Percentiles rank a stretch among this genome's conserved stretches.
These are phyloP conservation scores for Delichon dasypus DNA, from an alignment of 2,797 vertebrate species.

Conservation along the genomic window DNA sequence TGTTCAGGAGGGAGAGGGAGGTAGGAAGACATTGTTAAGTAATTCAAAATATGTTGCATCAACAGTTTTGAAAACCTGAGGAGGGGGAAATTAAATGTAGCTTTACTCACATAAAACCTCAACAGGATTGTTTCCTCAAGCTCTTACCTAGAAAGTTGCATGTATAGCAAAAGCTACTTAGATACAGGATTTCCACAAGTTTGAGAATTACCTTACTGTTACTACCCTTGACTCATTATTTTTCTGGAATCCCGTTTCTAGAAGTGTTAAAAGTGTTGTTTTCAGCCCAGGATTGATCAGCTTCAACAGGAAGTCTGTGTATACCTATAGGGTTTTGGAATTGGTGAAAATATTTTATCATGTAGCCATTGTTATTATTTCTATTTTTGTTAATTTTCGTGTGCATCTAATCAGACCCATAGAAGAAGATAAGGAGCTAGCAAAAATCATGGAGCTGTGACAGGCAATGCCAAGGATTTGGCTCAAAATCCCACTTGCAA, in stretches of 20 bases:
- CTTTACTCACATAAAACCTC: not conserved
- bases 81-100: not conserved
- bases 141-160: not conserved
- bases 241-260: not conserved
- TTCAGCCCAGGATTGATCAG: not conserved
- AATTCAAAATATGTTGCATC: constrained; percentile 51
- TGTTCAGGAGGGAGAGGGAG: constrained; percentile 61
- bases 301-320: not conserved
- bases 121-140: not conserved
- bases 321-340: not conserved
- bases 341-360: not conserved
- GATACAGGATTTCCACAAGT: not conserved
- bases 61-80: not conserved
- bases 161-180: not conserved
- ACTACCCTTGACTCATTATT: not conserved
- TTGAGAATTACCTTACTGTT: not conserved
- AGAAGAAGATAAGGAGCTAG: not conserved
- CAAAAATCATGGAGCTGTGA: not conserved
- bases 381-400: not conserved
- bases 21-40: constrained; percentile 51
- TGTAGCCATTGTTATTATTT: not conserved
- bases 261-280: not conserved
- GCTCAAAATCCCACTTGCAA: constrained; percentile 32
- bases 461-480: not conserved
- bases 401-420: not conserved